These are phyloP conservation scores for Scaptomyza flava DNA, from an alignment of 2,888 invertebrate genomes.

Conservation along the genomic window DNA sequence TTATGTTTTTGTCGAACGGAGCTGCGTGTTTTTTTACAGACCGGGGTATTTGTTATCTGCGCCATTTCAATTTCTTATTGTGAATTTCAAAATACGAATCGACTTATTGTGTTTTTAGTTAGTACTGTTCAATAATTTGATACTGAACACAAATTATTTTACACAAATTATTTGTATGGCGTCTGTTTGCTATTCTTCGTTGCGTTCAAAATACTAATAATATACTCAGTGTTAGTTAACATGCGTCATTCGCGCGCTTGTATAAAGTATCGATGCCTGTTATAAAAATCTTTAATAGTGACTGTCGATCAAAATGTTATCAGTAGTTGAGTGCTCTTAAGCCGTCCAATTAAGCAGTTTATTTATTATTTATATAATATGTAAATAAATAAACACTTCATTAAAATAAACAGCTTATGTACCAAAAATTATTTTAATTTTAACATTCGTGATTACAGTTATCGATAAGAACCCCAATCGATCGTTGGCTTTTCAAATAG, in stretches of 20 bases:
- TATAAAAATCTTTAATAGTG: neutral
- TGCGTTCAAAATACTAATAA: conserved; percentile 41
- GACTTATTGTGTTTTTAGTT: neutral
- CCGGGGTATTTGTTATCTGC: conserved; percentile 35
- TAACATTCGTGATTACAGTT: neutral
- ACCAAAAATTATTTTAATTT: too few relatives aligned
- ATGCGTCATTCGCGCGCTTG: conserved; percentile 18
- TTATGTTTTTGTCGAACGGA: neutral
- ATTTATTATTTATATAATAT: neutral
- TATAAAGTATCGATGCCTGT: conserved; percentile 24
- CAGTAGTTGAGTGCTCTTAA: neutral
- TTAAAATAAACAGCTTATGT: too few relatives aligned
- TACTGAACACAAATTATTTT: neutral
- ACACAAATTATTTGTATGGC: conserved; percentile 5
- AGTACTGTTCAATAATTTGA: neutral
- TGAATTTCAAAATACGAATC: neutral
- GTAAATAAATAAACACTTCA: neutral
- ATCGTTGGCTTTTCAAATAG: conserved; percentile 8
- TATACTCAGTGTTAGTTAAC: conserved; percentile 35
- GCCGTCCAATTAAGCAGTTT: neutral
- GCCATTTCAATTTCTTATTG: conserved; percentile 12
- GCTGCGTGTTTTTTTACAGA: conserved; percentile 39
- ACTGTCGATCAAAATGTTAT: neutral
- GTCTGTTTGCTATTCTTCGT: conserved; percentile 20
- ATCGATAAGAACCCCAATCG: conserved; percentile 13